phyloP scores from a whole-genome alignment of 2,113 vertebrate species.

The Alaudala cheleensis region DNA sequence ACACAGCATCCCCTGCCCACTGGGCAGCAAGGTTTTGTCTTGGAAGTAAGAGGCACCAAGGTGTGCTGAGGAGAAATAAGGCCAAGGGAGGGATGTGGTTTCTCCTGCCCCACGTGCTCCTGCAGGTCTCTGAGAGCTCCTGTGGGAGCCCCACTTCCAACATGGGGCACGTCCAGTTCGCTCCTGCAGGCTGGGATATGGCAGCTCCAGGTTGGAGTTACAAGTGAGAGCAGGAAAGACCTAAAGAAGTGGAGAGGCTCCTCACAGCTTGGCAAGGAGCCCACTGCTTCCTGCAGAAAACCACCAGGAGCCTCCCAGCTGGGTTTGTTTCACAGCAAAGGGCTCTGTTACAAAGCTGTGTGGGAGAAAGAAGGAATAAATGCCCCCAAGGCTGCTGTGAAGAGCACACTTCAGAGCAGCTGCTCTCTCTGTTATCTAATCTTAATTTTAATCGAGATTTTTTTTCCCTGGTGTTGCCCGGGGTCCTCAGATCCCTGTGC shows the following conservation, averaged over 20 bases:
- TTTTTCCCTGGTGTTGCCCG: not conserved
- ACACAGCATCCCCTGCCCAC: not conserved
- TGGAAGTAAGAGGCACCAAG: not conserved
- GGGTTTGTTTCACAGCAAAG: not conserved
- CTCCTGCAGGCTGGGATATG: not conserved
- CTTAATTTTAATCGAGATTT: constrained; percentile 24
- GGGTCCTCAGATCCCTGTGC: not conserved
- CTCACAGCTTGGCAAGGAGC: not conserved
- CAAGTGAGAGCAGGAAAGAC: fast-evolving
- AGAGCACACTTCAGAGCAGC: constrained; percentile 42
- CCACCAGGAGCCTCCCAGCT: not conserved
- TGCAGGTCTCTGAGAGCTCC: fast-evolving
- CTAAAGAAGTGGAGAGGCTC: not conserved
- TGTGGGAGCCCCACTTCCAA: fast-evolving
- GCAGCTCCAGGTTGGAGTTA: not conserved
- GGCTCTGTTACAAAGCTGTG: constrained; percentile 10
- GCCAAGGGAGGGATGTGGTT: not conserved
- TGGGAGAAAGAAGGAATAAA: constrained; percentile 30
- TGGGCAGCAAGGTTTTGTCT: fast-evolving
- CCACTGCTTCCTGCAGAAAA: not conserved
- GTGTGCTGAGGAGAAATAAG: not conserved
- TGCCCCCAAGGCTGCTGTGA: not conserved
- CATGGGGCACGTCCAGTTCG: fast-evolving
- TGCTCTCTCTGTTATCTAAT: constrained; percentile 42
- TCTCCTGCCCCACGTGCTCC: fast-evolving